Conservation (phyloP, 2,797 vertebrate genomes). For the Myotis vivesi region DNA sequence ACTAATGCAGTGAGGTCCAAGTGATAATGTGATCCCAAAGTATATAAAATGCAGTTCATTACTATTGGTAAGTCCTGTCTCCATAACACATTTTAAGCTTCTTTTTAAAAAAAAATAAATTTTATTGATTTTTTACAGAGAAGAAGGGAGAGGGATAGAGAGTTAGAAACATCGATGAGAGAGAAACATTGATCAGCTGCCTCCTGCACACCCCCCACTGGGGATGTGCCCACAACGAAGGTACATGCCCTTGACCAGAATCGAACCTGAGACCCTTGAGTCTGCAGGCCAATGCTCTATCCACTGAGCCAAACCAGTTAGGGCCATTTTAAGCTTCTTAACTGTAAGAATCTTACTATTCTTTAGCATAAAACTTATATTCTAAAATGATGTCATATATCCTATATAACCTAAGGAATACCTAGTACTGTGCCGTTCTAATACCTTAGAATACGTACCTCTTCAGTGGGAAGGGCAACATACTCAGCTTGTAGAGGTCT, state of each 20-base stretch:
- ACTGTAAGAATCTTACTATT: background rate
- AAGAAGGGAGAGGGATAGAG: no score
- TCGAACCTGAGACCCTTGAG: no score
- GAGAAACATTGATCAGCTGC: no score
- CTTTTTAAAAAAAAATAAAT: no score
- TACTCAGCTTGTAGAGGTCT: conserved; percentile 89
- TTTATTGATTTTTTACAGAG: no score
- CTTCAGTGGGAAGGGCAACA: conserved; percentile 88
- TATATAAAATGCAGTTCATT: background rate
- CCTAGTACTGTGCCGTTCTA: background rate
- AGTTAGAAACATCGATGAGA: no score
- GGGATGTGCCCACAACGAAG: no score
- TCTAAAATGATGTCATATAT: background rate
- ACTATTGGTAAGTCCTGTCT: background rate
- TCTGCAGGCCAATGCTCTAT: no score
- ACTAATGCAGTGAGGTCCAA: background rate
- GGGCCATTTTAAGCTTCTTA: background rate
- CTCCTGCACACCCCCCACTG: no score
- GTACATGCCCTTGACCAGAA: no score
- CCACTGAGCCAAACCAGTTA: no score
- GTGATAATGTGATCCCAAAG: background rate
- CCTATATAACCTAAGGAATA: background rate
- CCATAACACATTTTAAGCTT: background rate
- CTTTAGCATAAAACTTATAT: background rate
- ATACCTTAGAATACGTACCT: conserved; percentile 85